Conservation (phyloP, 2,113 vertebrate species). For the Bos taurus region DNA sequence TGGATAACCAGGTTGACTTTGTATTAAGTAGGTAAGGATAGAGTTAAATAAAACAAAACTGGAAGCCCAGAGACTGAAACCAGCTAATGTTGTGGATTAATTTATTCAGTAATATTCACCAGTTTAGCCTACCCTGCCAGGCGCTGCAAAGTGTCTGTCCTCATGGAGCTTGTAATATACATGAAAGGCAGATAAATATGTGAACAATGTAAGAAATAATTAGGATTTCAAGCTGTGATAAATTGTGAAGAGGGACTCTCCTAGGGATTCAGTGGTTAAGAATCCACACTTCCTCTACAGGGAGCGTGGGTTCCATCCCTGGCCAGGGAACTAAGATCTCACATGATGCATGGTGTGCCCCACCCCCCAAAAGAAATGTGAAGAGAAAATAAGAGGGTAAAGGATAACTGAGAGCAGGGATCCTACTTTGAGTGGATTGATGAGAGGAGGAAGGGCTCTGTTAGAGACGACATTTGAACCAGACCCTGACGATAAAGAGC, state of each 20-base stretch:
- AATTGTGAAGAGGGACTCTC: background rate
- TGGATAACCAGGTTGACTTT: background rate
- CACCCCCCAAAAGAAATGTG: rapidly evolving
- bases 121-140: background rate
- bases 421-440: background rate
- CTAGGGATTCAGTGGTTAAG: background rate
- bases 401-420: background rate
- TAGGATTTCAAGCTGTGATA: background rate
- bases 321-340: background rate
- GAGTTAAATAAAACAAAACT: background rate
- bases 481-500: background rate
- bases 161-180: background rate
- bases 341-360: background rate
- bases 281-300: background rate
- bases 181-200: background rate
- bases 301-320: background rate
- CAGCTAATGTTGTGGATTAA: background rate
- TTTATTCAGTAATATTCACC: background rate
- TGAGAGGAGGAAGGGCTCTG: background rate
- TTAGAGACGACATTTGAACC: background rate
- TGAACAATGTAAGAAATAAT: background rate
- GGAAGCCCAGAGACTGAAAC: background rate
- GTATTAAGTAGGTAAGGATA: background rate
- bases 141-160: background rate
- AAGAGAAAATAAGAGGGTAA: background rate